phyloP scores from a whole-genome alignment of 2,888 invertebrate genomes.

The Spisula subtruncata region DNA sequence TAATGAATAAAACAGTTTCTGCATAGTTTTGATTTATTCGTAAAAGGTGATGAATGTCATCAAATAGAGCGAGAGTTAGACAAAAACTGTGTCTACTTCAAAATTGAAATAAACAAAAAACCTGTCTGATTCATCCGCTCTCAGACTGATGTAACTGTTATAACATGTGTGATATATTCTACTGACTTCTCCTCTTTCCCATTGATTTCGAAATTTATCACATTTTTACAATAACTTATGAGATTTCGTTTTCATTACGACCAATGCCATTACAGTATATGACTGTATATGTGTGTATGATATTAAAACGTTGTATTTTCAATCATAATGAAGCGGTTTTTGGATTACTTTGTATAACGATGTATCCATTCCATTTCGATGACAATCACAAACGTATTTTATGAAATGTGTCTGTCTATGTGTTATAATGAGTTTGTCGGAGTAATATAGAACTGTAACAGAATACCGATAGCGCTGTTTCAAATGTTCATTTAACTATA shows the following conservation, averaged over 20 bases:
- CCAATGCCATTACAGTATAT: neutral
- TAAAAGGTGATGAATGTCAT: too few species aligned
- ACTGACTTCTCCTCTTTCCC: neutral
- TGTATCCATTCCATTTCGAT: constrained; percentile 11
- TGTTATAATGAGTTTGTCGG: neutral
- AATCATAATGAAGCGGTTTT: neutral
- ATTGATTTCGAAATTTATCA: constrained; percentile 5
- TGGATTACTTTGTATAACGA: neutral
- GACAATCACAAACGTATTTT: neutral
- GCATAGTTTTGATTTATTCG: too few species aligned
- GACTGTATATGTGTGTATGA: neutral
- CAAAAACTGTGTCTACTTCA: neutral
- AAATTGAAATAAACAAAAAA: neutral
- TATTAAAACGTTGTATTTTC: constrained; percentile 2
- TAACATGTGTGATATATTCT: neutral
- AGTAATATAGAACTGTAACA: neutral
- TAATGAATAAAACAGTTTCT: too few species aligned
- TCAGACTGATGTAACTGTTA: neutral
- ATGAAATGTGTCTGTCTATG: constrained; percentile 7
- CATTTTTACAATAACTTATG: constrained; percentile 11
- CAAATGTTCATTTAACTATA: neutral
- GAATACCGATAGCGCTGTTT: neutral
- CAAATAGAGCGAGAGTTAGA: too few species aligned
- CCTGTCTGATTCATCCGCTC: constrained; percentile 4
- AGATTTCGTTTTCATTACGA: neutral